A percentile compares a stretch with the other conserved stretches of the same genome.
Evolutionary conservation across 30 jellyfish, hydroid and myxozoan species (phyloP).

Genomic region (Aurelia sp.): DNA sequence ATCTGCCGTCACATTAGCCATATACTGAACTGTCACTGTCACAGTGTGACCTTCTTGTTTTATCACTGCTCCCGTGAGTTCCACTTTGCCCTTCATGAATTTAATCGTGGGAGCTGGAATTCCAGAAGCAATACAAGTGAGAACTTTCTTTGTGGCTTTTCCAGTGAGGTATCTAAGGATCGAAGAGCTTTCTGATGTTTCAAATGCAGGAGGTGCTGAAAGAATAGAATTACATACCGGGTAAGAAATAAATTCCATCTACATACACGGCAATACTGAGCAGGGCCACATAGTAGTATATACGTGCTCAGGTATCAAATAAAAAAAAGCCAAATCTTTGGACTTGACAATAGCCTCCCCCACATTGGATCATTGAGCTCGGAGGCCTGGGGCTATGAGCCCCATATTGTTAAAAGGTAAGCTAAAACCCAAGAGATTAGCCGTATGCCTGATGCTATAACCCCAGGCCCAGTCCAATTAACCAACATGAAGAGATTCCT

Average conservation of each 20-base stretch:
- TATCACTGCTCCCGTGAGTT: slow-evolving; percentile 2
- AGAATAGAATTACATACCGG: not conserved
- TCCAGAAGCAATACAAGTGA: slow-evolving; percentile 77
- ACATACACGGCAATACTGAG: too few relatives aligned
- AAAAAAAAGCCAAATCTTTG: too few relatives aligned
- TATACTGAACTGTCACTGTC: not conserved
- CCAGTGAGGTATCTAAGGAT: slow-evolving; percentile 25
- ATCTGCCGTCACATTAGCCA: slow-evolving; percentile 40
- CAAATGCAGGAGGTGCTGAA: slow-evolving; percentile 22
- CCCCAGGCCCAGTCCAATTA: too few relatives aligned
- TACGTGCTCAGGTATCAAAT: too few relatives aligned
- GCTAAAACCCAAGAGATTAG: too few relatives aligned
- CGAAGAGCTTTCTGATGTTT: not conserved
- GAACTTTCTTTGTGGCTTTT: not conserved
- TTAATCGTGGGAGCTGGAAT: slow-evolving; percentile 73
- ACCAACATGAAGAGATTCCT: not conserved
- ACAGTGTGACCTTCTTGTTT: not conserved
- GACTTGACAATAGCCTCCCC: too few relatives aligned
- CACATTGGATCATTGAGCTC: too few relatives aligned
- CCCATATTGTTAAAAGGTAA: too few relatives aligned
- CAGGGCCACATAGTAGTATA: too few relatives aligned
- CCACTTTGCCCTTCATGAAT: slow-evolving; percentile 33
- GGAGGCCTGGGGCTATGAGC: too few relatives aligned
- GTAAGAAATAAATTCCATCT: not conserved
- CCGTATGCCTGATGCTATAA: too few relatives aligned